These are phyloP conservation scores for Chalcis sispes DNA, from an alignment of 2,888 invertebrate genomes.

Conservation along the genomic window DNA sequence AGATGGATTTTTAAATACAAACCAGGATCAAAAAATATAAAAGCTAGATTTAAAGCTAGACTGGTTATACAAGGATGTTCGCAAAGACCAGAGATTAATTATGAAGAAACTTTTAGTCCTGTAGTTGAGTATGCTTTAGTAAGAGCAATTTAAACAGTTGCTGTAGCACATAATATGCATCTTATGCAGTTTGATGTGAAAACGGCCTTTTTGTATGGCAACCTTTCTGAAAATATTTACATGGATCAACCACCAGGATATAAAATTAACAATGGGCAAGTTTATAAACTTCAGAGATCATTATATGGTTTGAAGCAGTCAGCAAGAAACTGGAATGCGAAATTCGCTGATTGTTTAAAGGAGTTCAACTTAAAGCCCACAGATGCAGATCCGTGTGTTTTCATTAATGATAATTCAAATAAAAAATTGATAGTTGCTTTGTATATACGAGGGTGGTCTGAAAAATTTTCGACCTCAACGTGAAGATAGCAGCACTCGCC, in stretches of 20 bases:
- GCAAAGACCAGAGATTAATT: conserved; percentile 62
- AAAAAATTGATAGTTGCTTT: too few relatives aligned
- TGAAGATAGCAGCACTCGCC: too few relatives aligned
- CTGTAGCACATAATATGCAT: conserved; percentile 20
- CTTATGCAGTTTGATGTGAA: conserved; percentile 49
- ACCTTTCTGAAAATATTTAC: conserved; percentile 15
- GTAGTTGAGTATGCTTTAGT: conserved; percentile 61
- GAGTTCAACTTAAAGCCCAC: conserved; percentile 62
- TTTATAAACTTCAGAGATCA: conserved; percentile 40
- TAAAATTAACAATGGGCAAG: neutral
- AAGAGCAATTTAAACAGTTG: conserved; percentile 36
- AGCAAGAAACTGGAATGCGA: conserved; percentile 68
- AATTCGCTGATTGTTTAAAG: conserved; percentile 63
- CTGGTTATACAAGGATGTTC: conserved; percentile 65
- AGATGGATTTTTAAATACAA: conserved; percentile 48
- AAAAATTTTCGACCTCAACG: too few relatives aligned
- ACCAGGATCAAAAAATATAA: neutral
- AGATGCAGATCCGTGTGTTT: conserved; percentile 65
- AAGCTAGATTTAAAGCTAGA: conserved; percentile 51
- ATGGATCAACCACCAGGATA: conserved; percentile 49
- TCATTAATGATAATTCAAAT: too few relatives aligned
- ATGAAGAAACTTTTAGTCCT: conserved; percentile 64
- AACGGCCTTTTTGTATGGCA: conserved; percentile 48
- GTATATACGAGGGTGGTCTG: too few relatives aligned
- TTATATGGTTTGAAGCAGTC: conserved; percentile 72